phyloP scores from a whole-genome alignment of 2,797 vertebrate species.

The Periophthalmus magnuspinnatus region DNA sequence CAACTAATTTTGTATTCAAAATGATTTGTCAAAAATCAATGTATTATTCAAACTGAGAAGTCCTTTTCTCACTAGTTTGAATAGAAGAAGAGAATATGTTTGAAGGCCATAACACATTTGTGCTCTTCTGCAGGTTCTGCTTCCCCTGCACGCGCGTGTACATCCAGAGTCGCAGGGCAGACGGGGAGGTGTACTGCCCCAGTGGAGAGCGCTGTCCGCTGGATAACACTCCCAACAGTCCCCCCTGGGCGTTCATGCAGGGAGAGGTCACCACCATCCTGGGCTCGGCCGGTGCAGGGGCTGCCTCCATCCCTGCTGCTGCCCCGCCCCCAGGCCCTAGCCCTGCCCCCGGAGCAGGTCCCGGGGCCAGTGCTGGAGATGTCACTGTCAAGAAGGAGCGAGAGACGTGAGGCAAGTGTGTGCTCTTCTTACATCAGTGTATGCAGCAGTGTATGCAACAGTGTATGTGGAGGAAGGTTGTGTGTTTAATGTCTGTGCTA shows the following conservation, averaged over 20 bases:
- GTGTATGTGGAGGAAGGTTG: too few species aligned
- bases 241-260: conserved; percentile 87
- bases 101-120: not conserved
- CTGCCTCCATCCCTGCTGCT: conserved; percentile 56
- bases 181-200: conserved; percentile 83
- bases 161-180: conserved; percentile 79
- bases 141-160: conserved; percentile 84
- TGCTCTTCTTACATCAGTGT: not conserved
- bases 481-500: not conserved
- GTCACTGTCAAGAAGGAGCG: conserved; percentile 73
- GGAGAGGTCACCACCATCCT: conserved; percentile 85
- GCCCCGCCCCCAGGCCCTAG: conserved; percentile 32
- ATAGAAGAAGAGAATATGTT: too few species aligned
- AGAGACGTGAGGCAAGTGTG: conserved; percentile 60
- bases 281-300: conserved; percentile 41
- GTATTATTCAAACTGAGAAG: too few species aligned
- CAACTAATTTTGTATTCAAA: not conserved
- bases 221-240: conserved; percentile 78
- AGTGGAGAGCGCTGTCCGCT: conserved; percentile 83
- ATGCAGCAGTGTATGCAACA: not conserved
- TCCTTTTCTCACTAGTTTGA: too few species aligned
- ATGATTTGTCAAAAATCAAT: not conserved
- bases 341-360: conserved; percentile 50
- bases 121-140: conserved; percentile 73
- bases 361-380: conserved; percentile 40